A percentile compares a stretch with the other conserved stretches of the same genome.
Conservation (phyloP, 2,113 vertebrate genomes). For the Passer domesticus region DNA sequence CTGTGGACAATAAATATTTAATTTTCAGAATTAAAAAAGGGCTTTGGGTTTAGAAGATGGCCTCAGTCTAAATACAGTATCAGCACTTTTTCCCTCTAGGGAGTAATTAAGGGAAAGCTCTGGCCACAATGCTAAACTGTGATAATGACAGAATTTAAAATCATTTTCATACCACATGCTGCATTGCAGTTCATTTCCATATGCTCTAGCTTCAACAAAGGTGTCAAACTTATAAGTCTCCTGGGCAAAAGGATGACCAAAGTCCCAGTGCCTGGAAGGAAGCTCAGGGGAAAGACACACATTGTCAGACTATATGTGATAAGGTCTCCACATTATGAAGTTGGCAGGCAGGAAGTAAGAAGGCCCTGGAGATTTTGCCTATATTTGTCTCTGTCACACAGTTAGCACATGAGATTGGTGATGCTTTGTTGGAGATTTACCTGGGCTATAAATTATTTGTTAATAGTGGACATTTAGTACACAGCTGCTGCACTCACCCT, state of each 20-base stretch:
- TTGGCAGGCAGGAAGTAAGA: slow-evolving; percentile 34
- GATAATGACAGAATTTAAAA: slow-evolving; percentile 61
- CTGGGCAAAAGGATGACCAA: neutral
- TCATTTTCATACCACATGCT: slow-evolving; percentile 38
- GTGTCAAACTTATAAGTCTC: slow-evolving; percentile 28
- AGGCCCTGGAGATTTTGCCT: slow-evolving; percentile 27
- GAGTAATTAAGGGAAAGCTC: slow-evolving; percentile 61
- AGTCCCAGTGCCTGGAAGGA: slow-evolving; percentile 51
- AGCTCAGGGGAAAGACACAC: slow-evolving; percentile 53
- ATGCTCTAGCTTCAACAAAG: slow-evolving; percentile 7
- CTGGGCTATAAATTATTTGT: neutral
- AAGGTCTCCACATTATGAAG: slow-evolving; percentile 22
- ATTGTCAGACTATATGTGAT: slow-evolving; percentile 21
- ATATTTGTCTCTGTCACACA: slow-evolving; percentile 29
- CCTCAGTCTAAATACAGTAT: neutral
- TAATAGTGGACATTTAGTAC: neutral
- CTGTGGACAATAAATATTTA: slow-evolving; percentile 11
- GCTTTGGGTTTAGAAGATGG: neutral
- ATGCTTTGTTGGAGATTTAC: neutral
- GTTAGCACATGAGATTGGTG: neutral
- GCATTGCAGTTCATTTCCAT: slow-evolving; percentile 59
- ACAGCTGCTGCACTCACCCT: neutral
- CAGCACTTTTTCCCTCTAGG: slow-evolving; percentile 42
- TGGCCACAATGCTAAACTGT: slow-evolving; percentile 33
- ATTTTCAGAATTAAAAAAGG: neutral